Evolutionary conservation across 1,140 invertebrate genomes (phyloP), one percentile per base, ranked within the genome.

Genomic region (Lasioglossum albipes): DNA sequence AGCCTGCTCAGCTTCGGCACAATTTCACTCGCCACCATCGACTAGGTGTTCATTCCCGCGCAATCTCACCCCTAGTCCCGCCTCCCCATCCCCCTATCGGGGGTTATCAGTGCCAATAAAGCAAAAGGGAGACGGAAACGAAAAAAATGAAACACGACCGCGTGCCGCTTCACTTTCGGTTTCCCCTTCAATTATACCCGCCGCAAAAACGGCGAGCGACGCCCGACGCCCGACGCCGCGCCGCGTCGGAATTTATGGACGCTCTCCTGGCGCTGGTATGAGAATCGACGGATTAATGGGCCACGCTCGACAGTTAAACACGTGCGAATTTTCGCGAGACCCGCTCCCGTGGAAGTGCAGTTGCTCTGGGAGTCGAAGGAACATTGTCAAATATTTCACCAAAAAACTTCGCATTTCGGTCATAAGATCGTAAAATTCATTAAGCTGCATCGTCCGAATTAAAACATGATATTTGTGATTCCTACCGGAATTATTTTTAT

Each of bases 281-380:
- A 68, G 65, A 76, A 76, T 76, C 67, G 74, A 76, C 52, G 52
- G 74, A 76, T 76, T 68, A 68, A 76, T 59, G 74, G 65, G 22
- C 64, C 52, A 68, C 36, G 10, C 57, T 65, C 74, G 65, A 59
- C 65, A 65, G 12, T 59, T 68, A 59, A 76, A 76, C 27, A 18
- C 59, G 10, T 2, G 41, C 27, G 72, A 68, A 57, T 68, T 65
- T 45, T 54, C 36, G n/a, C 31, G 22, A 27, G 27, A 49, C n/a
- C 13, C 31, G 0, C 27, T 67, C 41, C n/a, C 49, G 41, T 5
- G 36, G 2, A 36, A 36, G 36, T 36, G 36, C 2, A 36, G 2
- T 36, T 36, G 36, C 36, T 36, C 41, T n/a, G 45, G 16, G 27
- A 20, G n/a, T 18, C 27, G 27, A 27, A 27, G 27, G 3, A 36